Percentiles rank a stretch among this genome's conserved stretches.
Conservation (phyloP, 2,888 invertebrate species). For the Megamerina dolium region DNA sequence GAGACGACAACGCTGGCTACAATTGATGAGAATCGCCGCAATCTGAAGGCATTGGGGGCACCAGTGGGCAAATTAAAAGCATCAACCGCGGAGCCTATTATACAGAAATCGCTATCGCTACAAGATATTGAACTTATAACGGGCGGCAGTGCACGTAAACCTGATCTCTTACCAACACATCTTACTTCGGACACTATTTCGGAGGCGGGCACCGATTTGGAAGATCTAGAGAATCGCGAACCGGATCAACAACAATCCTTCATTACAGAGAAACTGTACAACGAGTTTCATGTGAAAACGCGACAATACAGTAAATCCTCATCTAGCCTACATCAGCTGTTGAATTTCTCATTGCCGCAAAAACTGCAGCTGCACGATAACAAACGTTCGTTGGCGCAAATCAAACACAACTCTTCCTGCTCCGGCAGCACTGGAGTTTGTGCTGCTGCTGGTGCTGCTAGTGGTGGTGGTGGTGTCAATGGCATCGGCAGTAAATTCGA, state of each 20-base stretch:
- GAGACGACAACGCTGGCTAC: conserved; percentile 38
- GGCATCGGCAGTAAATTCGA: conserved; percentile 4
- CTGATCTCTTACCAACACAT: conserved; percentile 39
- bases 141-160: conserved; percentile 32
- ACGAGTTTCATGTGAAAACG: conserved; percentile 67
- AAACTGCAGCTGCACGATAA: conserved; percentile 55
- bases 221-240: conserved; percentile 38
- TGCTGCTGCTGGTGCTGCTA: background rate
- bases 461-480: background rate
- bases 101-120: conserved; percentile 46
- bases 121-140: conserved; percentile 46
- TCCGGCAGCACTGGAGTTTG: background rate
- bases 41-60: conserved; percentile 22
- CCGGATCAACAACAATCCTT: conserved; percentile 55
- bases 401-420: conserved; percentile 29
- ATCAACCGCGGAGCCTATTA: conserved; percentile 23
- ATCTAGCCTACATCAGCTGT: conserved; percentile 53
- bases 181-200: conserved; percentile 37
- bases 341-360: conserved; percentile 46
- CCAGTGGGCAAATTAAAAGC: conserved; percentile 1
- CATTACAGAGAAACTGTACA: conserved; percentile 64
- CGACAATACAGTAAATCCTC: conserved; percentile 61
- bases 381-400: conserved; percentile 38
- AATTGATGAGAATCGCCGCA: conserved; percentile 31
- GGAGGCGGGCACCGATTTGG: conserved; percentile 42